Base-by-base conservation (phyloP, 64 coral and sea anemone species). In the Porites australiensis region DNA sequence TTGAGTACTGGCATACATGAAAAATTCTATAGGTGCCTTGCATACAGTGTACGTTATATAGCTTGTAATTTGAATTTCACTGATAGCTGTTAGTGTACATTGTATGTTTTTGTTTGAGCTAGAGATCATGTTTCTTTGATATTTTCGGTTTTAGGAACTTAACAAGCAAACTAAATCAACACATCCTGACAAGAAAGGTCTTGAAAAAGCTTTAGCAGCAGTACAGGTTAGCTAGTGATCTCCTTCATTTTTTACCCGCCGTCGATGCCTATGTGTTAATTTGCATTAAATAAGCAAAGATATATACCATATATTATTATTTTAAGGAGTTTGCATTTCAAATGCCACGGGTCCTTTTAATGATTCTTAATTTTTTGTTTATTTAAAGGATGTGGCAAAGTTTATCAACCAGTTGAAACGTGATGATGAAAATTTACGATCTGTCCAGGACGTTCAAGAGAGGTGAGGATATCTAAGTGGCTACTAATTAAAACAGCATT, bases 401-500 rank as follows among this genome's bases (percentile, higher is more conserved):
- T 99, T 64, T 67, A 99, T 99, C 44, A 99, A 99, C 71, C 91
- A 95, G 58, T 86, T 99, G 59, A 99, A 99, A 64, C 89, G 98
- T 69, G 98, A 99, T 74, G 98, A 99, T 84, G 98, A 99, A 73
- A 99, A 95, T 74, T 83, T 85, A 47, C 93, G 90, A 77, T 72
- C 92, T 65, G 91, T 99, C 16, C 93, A 95, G 50, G 94, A 99
- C 59, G 91, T 99, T 70, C 94, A 99, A 74, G 90, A 91, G 58
- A 96, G 94, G 98, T 99, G 55, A 81, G 79, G 48, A 19, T 77
- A 43, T 60, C 8, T 22, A 62, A 59, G 53, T 12, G 8, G 20
- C 6, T 62, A 58, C 4, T 6, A 15, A 48, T 53, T 65, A n/a
- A 37, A 37, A 37, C 27, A 37, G 27, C 27, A 37, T 37, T 37